Conservation (phyloP, 2,888 invertebrate species). For the Blomia tropicalis region DNA sequence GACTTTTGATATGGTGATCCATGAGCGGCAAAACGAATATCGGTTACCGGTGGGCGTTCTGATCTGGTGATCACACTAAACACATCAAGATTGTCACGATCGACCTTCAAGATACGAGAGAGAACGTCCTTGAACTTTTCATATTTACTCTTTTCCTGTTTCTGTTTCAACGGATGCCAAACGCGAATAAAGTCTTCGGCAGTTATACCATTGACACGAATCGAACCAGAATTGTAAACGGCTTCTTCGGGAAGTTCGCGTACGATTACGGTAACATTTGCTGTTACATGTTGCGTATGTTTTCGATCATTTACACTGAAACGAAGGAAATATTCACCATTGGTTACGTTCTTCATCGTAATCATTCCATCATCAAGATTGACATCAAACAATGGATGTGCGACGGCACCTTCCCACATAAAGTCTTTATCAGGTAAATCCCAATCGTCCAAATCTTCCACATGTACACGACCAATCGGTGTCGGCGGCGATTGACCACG, state of each 20-base stretch:
- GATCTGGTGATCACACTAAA: slow-evolving; percentile 72
- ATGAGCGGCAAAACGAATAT: slow-evolving; percentile 82
- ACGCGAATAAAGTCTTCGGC: slow-evolving; percentile 91
- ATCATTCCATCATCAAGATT: slow-evolving; percentile 87
- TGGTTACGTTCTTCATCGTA: slow-evolving; percentile 79
- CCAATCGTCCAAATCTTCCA: slow-evolving; percentile 96
- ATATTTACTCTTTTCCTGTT: slow-evolving; percentile 65
- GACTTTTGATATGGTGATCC: slow-evolving; percentile 91
- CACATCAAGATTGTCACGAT: slow-evolving; percentile 76
- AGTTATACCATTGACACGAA: slow-evolving; percentile 64
- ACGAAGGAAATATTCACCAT: slow-evolving; percentile 44
- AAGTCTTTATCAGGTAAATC: slow-evolving; percentile 93
- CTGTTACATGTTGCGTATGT: slow-evolving; percentile 84
- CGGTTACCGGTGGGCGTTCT: slow-evolving; percentile 69
- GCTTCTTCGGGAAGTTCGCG: slow-evolving; percentile 89
- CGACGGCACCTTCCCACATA: slow-evolving; percentile 69
- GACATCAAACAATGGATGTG: slow-evolving; percentile 65
- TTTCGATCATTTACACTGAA: slow-evolving; percentile 77
- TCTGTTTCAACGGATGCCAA: slow-evolving; percentile 77
- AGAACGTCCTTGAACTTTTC: slow-evolving; percentile 76
- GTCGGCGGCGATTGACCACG: slow-evolving; percentile 58
- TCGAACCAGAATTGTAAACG: slow-evolving; percentile 82
- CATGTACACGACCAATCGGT: slow-evolving; percentile 84
- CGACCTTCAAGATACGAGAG: slow-evolving; percentile 62
- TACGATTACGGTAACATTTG: slow-evolving; percentile 87